Base-by-base conservation (phyloP, 2,888 invertebrate species). In the Epirrhoe alternata region DNA sequence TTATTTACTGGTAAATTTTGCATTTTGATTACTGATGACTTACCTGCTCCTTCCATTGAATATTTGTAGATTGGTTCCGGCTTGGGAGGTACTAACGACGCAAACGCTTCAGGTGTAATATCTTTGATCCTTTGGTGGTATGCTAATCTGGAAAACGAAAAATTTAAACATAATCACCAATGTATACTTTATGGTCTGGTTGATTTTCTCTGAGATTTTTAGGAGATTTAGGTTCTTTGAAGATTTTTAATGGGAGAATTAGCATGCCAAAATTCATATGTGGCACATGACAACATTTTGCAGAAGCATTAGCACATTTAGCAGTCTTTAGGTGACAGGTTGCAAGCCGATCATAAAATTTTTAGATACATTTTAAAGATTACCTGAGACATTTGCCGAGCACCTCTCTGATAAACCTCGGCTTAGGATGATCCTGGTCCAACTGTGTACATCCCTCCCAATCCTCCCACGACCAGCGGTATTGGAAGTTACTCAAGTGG, bases 401-500 rank as follows among this genome's bases (percentile, higher is more conserved):
- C 16, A 98, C 97, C 88, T 99, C 99, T 73, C 96, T 95, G 62
- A 99, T 97, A 86, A 99, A 99, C 83, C 98, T 97, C 0, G 98
- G 98, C 77, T 98, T 97, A 0, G 99, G 99, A 88, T 98, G 97
- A 80, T 98, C 97, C 0, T 94, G 86, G 83, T 98, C 98, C 30
- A 98, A 90, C 72, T 96, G 95, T n/a, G 97, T 92, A 79, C 97
- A 97, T 12, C 96, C 96, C 81, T 97, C 97, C 98, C 98, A 98
- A 82, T 98, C 98, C 74, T 98, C 98, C 99, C 99, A 99, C 1
- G 98, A 98, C 99, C 99, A 99, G 61, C 98, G 96, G 86, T 98
- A 99, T 88, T 99, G 99, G 88, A 99, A 99, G 93, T 99, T 99
- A 86, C 99, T 99, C 88, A 99, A 94, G 90, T 99, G 99, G 87